These are phyloP conservation scores for Patagioenas fasciata DNA, from an alignment of 2,113 vertebrate species.

Conservation along the genomic window DNA sequence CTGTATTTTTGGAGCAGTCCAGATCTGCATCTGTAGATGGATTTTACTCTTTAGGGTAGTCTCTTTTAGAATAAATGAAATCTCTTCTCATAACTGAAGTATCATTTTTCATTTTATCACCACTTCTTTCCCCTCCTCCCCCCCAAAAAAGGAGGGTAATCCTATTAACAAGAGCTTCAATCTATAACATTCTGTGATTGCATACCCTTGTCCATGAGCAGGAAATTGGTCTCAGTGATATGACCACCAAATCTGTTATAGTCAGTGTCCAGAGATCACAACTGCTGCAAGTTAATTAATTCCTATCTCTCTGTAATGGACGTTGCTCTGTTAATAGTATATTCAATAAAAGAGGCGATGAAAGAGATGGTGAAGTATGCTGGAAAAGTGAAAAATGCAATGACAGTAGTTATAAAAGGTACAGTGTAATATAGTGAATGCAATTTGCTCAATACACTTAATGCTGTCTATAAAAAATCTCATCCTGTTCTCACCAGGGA, in stretches of 20 bases:
- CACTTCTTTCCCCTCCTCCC: background rate
- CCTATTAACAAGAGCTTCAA: background rate
- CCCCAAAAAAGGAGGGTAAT: background rate
- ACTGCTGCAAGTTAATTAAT: background rate
- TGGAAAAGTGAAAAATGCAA: background rate
- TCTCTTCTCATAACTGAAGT: background rate
- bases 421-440: background rate
- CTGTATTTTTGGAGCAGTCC: background rate
- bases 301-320: background rate
- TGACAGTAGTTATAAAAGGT: background rate
- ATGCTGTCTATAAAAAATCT: slow-evolving; percentile 31
- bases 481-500: slow-evolving; percentile 39
- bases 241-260: background rate
- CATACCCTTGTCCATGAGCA: background rate
- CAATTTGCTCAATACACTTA: background rate
- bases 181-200: background rate
- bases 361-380: background rate
- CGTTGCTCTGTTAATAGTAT: background rate
- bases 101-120: background rate
- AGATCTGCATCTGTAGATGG: background rate
- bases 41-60: background rate
- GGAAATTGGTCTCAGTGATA: background rate
- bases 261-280: background rate
- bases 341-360: background rate
- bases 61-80: background rate